phyloP scores from a whole-genome alignment of 1,140 invertebrate species.

The Drosophila orosa region DNA sequence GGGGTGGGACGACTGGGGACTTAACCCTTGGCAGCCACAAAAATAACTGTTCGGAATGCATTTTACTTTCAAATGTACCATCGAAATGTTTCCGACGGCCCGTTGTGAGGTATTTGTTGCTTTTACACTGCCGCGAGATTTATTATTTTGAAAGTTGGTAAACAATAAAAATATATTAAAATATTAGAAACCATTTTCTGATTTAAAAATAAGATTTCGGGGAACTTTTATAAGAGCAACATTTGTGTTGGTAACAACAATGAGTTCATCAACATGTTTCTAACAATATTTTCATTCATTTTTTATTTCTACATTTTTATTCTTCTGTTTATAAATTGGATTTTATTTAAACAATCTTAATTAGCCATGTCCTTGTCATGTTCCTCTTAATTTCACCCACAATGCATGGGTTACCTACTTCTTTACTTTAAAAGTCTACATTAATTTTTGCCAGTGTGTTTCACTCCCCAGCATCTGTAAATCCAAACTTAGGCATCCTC shows the following conservation, averaged over 20 bases:
- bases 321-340: not conserved
- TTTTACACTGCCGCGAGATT: constrained; percentile 12
- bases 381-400: not conserved
- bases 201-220: not conserved
- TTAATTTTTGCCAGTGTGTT: constrained; percentile 18
- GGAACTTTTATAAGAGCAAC: too few relatives aligned
- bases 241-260: too few relatives aligned
- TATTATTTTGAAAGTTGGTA: too few relatives aligned
- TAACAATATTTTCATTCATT: too few relatives aligned
- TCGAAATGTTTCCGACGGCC: constrained; percentile 4
- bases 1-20: not conserved
- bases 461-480: constrained; percentile 26
- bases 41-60: constrained; percentile 51
- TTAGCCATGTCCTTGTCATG: not conserved
- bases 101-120: constrained; percentile 10
- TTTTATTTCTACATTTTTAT: too few relatives aligned
- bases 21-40: constrained; percentile 65
- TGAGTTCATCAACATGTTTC: too few relatives aligned
- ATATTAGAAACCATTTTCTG: not conserved
- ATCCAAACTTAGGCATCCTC: constrained; percentile 33
- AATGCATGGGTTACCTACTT: not conserved
- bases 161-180: not conserved
- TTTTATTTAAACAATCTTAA: not conserved
- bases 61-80: constrained; percentile 58
- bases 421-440: not conserved